Evolutionary conservation across 1,140 invertebrate species (phyloP).

Genomic region (Eriosoma lanigerum): DNA sequence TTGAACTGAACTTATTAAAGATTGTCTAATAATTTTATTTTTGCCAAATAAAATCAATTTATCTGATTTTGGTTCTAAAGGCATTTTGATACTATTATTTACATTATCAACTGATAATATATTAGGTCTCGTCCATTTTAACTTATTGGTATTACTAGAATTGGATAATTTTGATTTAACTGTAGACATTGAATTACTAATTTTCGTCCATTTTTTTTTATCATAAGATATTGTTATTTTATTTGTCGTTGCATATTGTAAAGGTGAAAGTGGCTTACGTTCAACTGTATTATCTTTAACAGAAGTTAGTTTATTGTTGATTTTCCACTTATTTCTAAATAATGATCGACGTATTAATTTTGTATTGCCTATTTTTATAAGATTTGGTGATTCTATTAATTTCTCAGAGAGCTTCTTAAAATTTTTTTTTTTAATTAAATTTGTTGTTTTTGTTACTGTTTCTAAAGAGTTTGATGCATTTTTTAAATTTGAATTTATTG

Average conservation of each 20-base stretch:
- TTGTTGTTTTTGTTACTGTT: neutral
- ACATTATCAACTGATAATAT: constrained; percentile 33
- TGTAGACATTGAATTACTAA: neutral
- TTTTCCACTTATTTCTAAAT: constrained; percentile 41
- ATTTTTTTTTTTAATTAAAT: constrained; percentile 2
- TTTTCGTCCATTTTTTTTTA: constrained; percentile 24
- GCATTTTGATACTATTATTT: neutral
- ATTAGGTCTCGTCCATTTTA: constrained; percentile 47
- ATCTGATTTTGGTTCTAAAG: neutral
- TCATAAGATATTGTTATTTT: neutral
- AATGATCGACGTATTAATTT: constrained; percentile 38
- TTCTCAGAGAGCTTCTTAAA: constrained; percentile 5
- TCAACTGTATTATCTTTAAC: neutral
- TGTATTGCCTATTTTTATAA: constrained; percentile 42
- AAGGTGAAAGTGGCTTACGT: constrained; percentile 19
- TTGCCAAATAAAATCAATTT: constrained; percentile 48
- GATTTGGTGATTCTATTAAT: neutral
- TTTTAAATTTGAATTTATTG: neutral
- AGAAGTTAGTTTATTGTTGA: neutral
- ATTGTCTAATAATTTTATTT: constrained; percentile 47
- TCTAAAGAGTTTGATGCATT: neutral
- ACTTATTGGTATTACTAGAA: constrained; percentile 24
- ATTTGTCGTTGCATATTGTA: constrained; percentile 14
- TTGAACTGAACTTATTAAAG: constrained; percentile 7
- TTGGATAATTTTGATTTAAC: constrained; percentile 19